Evolutionary conservation across 2,797 vertebrate genomes (phyloP), one percentile per base, ranked within the genome.

Genomic region (Tangara arthus): DNA sequence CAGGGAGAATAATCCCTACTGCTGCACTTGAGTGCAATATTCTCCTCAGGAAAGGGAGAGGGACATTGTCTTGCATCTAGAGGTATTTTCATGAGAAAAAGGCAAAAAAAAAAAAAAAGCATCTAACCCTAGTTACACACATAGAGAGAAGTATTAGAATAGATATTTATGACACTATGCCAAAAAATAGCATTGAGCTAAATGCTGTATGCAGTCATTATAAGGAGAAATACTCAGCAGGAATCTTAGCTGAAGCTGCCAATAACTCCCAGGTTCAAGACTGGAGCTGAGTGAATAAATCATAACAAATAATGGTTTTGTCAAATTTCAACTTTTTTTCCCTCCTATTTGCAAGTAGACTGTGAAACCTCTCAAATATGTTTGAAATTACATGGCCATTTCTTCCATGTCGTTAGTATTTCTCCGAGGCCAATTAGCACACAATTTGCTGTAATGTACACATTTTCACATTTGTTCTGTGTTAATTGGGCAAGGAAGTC

Each of bases 301-400:
- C 95, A 95, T 96, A 94, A 91, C 94, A 95, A 96, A 95, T 95
- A 95, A 96, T 94, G 91, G 93, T 88, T 96, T 96, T 96, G 93
- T 96, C 94, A 95, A 96, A 95, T 94, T 94, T 90, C 1, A 6
- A 89, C 76, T 63, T 82, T 73, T 72, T 65, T 34, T 6, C 57
- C 6, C 59, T 77, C 76, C 79, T 91, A 78, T 94, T 96, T 90
- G 82, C 83, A 95, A 95, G 91, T 81, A 93, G 85, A 26, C 94
- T 95, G 88, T 9, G 70, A 94, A 95, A 66, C 66, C 81, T 87
- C 92, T 84, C 73, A 91, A 95, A 95, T 76, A 93, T 82, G 81
- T 93, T 96, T 79, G 93, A 96, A 95, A 96, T 94, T 94, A 95
- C 61, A 91, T 78, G 82, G 90, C 93, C 85, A 41, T 88, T 96